phyloP scores from a whole-genome alignment of 1,140 invertebrate genomes.

The Drosophila navojoa region DNA sequence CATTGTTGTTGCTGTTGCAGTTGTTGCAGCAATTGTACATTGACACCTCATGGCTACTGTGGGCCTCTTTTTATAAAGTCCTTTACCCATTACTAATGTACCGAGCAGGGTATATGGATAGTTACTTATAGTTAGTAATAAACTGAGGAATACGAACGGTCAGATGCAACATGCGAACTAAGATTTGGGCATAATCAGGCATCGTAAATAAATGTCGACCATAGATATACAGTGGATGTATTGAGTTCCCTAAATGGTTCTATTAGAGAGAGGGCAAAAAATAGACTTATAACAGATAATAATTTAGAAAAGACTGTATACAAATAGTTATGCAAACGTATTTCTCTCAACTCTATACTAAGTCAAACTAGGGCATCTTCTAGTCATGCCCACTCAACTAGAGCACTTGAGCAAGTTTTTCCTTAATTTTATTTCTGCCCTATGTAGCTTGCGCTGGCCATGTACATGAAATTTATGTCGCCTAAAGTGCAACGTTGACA shows the following conservation, averaged over 20 bases:
- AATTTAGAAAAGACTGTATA: too few relatives aligned
- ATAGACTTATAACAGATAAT: too few relatives aligned
- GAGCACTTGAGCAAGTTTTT: constrained; percentile 1
- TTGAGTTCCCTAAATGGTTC: too few relatives aligned
- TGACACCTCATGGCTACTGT: constrained; percentile 66
- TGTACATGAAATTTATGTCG: constrained; percentile 80
- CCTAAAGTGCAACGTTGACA: constrained; percentile 80
- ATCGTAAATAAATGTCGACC: too few relatives aligned
- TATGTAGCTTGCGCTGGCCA: constrained; percentile 28
- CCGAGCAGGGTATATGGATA: background rate
- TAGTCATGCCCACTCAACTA: background rate
- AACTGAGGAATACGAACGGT: too few relatives aligned
- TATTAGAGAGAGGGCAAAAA: too few relatives aligned
- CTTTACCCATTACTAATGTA: constrained; percentile 3
- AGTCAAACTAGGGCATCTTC: background rate
- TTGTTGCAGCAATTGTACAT: constrained; percentile 74
- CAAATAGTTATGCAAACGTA: too few relatives aligned
- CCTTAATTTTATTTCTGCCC: constrained; percentile 26
- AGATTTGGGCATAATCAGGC: too few relatives aligned
- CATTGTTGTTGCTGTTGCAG: constrained; percentile 30
- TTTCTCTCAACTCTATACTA: too few relatives aligned
- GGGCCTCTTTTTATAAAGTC: constrained; percentile 26
- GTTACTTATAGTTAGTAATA: too few relatives aligned
- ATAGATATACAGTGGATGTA: too few relatives aligned
- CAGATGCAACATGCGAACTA: too few relatives aligned